Evolutionary conservation across 2,797 vertebrate genomes (phyloP).

Genomic region (Nyctibius grandis): DNA sequence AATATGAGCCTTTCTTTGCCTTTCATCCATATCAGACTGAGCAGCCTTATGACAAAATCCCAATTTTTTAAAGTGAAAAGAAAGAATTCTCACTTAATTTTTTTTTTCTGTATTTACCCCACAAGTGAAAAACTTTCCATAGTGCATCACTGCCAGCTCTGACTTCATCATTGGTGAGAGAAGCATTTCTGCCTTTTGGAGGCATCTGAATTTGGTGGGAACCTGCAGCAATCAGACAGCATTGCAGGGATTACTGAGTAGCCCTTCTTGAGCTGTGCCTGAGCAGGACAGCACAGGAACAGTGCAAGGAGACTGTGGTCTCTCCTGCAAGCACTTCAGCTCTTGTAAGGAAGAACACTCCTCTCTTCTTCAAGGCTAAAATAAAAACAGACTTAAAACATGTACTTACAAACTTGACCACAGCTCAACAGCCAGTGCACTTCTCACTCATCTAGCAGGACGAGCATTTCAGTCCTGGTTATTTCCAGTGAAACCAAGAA

Average conservation of each 20-base stretch:
- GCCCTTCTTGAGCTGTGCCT: not conserved
- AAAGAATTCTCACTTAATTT: no score
- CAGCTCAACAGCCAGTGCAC: not conserved
- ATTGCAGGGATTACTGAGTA: not conserved
- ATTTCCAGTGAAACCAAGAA: not conserved
- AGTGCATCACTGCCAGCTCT: not conserved
- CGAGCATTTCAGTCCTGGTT: not conserved
- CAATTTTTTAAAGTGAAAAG: not conserved
- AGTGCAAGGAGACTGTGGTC: not conserved
- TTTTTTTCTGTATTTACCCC: not conserved
- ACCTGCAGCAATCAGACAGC: not conserved
- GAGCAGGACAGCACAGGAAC: not conserved
- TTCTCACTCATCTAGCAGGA: not conserved
- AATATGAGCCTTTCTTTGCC: not conserved
- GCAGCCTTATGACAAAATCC: not conserved
- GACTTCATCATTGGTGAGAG: not conserved
- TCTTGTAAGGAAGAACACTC: not conserved
- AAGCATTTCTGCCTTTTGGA: not conserved
- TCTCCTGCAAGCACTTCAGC: not conserved
- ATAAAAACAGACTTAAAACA: not conserved
- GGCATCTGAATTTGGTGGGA: not conserved
- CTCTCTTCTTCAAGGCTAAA: not conserved
- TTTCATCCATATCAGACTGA: not conserved
- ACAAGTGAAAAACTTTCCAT: not conserved
- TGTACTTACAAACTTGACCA: not conserved